These are phyloP conservation scores for Enteromius fasciolatus DNA, from an alignment of 2,797 vertebrate species.

Conservation along the genomic window DNA sequence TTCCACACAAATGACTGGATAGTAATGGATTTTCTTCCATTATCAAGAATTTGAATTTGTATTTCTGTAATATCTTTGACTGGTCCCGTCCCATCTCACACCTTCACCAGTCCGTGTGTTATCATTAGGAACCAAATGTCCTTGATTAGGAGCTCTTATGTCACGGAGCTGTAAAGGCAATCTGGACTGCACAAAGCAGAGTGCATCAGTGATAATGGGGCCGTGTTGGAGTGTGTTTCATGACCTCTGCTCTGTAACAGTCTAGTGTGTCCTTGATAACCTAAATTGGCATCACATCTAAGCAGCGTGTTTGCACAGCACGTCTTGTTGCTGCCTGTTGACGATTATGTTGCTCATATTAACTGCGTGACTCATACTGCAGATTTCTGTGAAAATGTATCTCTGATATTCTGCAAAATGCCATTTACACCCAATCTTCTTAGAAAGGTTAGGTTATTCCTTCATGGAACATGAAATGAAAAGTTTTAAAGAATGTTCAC, in stretches of 20 bases:
- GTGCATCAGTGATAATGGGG: conserved; percentile 44
- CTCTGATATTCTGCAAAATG: background rate
- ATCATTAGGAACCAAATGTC: conserved; percentile 19
- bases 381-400: conserved; percentile 7
- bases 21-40: background rate
- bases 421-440: background rate
- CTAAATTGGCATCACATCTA: conserved; percentile 10
- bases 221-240: conserved; percentile 12
- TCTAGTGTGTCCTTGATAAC: conserved; percentile 19
- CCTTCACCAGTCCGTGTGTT: background rate
- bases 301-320: background rate
- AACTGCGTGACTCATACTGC: conserved; percentile 21
- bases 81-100: background rate
- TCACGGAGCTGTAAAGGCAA: conserved; percentile 46
- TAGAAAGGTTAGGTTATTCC: background rate
- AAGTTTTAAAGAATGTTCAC: background rate
- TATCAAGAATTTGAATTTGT: background rate
- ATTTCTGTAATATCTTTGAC: conserved; percentile 3
- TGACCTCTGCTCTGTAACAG: conserved; percentile 29
- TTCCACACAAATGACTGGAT: background rate
- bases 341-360: background rate
- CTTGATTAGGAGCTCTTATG: conserved; percentile 48
- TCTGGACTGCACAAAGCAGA: conserved; percentile 29
- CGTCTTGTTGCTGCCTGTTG: conserved; percentile 28
- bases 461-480: background rate